Evolutionary conservation across 2,888 invertebrate species (phyloP).

Genomic region (Ypsolopha sequella): DNA sequence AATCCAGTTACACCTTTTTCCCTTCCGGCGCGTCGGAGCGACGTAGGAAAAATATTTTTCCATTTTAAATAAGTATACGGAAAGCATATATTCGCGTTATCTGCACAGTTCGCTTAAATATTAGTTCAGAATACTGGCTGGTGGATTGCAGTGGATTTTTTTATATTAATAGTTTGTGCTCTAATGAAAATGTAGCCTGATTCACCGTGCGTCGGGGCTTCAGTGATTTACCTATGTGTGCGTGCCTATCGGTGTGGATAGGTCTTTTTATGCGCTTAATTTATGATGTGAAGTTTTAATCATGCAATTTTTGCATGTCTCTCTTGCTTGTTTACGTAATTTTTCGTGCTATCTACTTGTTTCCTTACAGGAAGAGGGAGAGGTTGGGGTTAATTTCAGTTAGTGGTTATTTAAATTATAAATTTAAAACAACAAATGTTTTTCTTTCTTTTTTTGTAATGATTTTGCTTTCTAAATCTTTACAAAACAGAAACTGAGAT

Average conservation of each 20-base stretch:
- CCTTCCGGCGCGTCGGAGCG: constrained; percentile 15
- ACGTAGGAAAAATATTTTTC: constrained; percentile 62
- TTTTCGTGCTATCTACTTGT: too few relatives aligned
- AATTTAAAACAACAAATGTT: too few relatives aligned
- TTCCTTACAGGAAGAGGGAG: too few relatives aligned
- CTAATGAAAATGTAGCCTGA: constrained; percentile 38
- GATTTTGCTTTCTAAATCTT: too few relatives aligned
- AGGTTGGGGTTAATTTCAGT: too few relatives aligned
- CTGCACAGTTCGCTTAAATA: constrained; percentile 60
- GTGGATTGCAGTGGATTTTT: constrained; percentile 34
- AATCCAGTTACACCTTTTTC: constrained; percentile 4
- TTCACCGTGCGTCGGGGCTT: constrained; percentile 15
- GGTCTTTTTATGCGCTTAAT: constrained; percentile 33
- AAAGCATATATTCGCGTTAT: constrained; percentile 63
- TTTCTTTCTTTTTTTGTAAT: too few relatives aligned
- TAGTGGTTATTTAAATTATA: too few relatives aligned
- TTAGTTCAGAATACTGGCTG: constrained; percentile 41
- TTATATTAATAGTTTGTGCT: constrained; percentile 44
- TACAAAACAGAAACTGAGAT: too few relatives aligned
- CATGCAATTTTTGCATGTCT: constrained; percentile 16
- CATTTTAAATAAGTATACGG: constrained; percentile 62
- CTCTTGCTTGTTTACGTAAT: constrained; percentile 19
- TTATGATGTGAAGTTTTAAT: constrained; percentile 32
- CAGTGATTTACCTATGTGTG: constrained; percentile 18
- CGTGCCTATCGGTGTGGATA: constrained; percentile 7